Percentiles rank a stretch among this genome's conserved stretches.
These are phyloP conservation scores for Molossus molossus DNA, from an alignment of 2,797 vertebrate species.

Conservation along the genomic window DNA sequence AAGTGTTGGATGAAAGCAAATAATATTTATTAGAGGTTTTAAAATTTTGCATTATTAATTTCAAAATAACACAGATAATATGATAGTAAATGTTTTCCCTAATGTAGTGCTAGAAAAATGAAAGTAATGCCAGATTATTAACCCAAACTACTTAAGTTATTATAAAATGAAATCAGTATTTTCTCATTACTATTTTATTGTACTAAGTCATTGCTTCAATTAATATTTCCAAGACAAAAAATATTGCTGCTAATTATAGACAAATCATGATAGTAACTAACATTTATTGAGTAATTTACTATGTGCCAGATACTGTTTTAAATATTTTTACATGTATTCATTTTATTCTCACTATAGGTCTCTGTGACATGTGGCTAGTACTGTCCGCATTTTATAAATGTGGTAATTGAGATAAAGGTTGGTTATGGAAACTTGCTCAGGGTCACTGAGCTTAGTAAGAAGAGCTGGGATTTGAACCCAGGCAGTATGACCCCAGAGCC, in stretches of 20 bases:
- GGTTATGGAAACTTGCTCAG: background rate
- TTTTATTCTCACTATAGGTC: background rate
- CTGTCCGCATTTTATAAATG: background rate
- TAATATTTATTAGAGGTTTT: conserved; percentile 23
- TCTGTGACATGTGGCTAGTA: background rate
- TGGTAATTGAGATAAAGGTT: background rate
- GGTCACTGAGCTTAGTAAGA: background rate
- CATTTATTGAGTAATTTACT: conserved; percentile 43
- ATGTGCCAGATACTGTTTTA: background rate
- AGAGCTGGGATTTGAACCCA: background rate
- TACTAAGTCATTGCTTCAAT: conserved; percentile 56
- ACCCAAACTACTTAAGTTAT: background rate
- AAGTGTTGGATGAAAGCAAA: conserved; percentile 17
- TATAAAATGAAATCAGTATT: conserved; percentile 52
- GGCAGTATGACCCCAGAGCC: background rate
- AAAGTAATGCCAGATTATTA: conserved; percentile 12
- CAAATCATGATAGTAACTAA: conserved; percentile 22
- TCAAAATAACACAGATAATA: conserved; percentile 31
- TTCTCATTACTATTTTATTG: conserved; percentile 50
- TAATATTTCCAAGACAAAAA: conserved; percentile 51
- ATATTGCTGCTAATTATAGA: conserved; percentile 38
- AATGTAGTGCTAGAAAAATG: conserved; percentile 58
- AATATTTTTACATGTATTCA: conserved; percentile 50
- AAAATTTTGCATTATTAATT: conserved; percentile 18
- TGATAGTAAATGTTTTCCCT: conserved; percentile 25